Percentiles rank a stretch among this genome's conserved stretches.
phyloP scores from a whole-genome alignment of 1,140 invertebrate species.

The Drosophila nikananu region DNA sequence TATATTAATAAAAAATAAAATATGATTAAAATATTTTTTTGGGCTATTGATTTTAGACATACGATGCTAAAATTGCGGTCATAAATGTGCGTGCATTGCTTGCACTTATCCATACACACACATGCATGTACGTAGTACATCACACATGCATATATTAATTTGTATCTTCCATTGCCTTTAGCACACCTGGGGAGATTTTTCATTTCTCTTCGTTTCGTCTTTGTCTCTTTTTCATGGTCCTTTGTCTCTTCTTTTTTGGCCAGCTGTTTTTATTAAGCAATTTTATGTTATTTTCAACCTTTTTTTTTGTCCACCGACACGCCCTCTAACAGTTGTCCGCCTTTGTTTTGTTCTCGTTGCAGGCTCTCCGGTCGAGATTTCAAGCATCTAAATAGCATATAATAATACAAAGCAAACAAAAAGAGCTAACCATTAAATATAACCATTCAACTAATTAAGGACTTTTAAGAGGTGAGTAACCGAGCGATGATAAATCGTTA shows the following conservation, averaged over 20 bases:
- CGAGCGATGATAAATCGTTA: constrained; percentile 5
- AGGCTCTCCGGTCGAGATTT: constrained; percentile 67
- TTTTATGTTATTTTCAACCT: background rate
- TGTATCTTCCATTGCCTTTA: constrained; percentile 29
- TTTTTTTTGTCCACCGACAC: background rate
- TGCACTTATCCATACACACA: background rate
- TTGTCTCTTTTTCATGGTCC: constrained; percentile 1
- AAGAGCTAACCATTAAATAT: constrained; percentile 11
- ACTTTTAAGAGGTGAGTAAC: constrained; percentile 76
- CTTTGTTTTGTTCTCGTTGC: constrained; percentile 26
- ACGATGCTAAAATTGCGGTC: background rate
- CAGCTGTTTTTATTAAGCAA: constrained; percentile 26
- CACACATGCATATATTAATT: constrained; percentile 40
- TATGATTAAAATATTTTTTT: background rate
- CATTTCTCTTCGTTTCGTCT: constrained; percentile 5
- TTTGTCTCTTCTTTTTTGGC: constrained; percentile 10
- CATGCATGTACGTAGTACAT: background rate
- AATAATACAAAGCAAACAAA: constrained; percentile 8
- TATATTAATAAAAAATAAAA: background rate
- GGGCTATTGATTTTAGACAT: background rate
- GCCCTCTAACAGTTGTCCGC: constrained; percentile 11
- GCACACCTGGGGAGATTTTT: constrained; percentile 44
- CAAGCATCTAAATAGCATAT: background rate
- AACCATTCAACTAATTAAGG: constrained; percentile 70
- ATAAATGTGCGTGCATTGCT: background rate